Base-by-base conservation (phyloP, 2,797 vertebrate genomes). In the Parambassis ranga region DNA sequence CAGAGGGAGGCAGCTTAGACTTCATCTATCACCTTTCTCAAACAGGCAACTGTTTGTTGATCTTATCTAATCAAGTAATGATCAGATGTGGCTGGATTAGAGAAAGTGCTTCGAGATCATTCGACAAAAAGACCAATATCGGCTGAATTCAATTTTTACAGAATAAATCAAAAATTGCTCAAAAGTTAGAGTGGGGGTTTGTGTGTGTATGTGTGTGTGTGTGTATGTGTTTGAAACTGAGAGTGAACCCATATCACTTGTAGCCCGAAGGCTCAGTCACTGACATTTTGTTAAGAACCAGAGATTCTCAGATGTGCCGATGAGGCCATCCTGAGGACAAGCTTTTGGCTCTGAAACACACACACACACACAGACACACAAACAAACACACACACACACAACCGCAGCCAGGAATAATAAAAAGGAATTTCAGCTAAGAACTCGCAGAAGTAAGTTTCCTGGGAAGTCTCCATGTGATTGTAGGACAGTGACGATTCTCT, bases 241-340 rank as follows among this genome's bases (percentile, higher is more conserved):
- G 67, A 79, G 53, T 46, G 64, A 78, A 82, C 72, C 52, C 63
- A 10, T 86, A 85, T 87, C 75, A 72, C 52, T 87, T 87, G 44
- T 63, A 52, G 74, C 85, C 75, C 0, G 24, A 30, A 75, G 82
- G 76, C 74, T 72, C 44, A 77, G 69, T 55, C 64, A 36, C 57
- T 85, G 83, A 88, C 81, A 74, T 84, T 69, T 81, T 66, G 71
- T 67, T 72, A 74, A 78, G 56, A 87, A 72, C 14, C 53, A 82
- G 52, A 83, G 70, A 77, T 75, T 87, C 72, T 90, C 70, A 83
- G 83, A 88, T 85, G 74, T 85, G 74, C 80, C 71, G 61, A 76
- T 53, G 75, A 83, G 85, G 80, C 76, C 75, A 75, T 78, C 52
- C 64, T 23, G 55, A 83, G 76, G 81, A 85, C 79, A 85, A 67